A percentile compares a stretch with the other conserved stretches of the same genome.
Conservation (phyloP, 2,113 vertebrate genomes). For the Oncorhynchus gorbuscha region DNA sequence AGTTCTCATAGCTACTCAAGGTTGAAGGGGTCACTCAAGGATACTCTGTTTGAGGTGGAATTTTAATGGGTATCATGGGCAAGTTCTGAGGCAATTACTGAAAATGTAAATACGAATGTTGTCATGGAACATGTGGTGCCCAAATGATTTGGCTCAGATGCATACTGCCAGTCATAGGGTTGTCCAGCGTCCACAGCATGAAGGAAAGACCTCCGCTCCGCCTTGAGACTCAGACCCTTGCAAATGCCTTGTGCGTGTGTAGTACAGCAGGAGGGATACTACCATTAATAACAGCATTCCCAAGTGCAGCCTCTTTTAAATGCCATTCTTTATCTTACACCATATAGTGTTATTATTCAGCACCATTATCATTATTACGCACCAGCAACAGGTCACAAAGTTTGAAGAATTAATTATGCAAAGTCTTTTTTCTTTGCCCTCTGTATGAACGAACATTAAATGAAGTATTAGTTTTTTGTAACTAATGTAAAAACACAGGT, state of each 20-base stretch:
- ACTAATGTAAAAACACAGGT: conserved; percentile 99
- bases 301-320: conserved; percentile 64
- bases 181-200: conserved; percentile 5
- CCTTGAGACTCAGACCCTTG: conserved; percentile 14
- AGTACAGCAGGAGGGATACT: conserved; percentile 30
- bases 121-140: background rate
- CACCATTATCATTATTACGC: conserved; percentile 68
- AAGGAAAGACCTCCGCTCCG: conserved; percentile 11
- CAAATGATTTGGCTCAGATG: too few relatives aligned
- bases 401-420: conserved; percentile 84
- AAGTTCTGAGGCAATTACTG: too few relatives aligned
- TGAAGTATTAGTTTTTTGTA: conserved; percentile 98
- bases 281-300: conserved; percentile 64
- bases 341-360: conserved; percentile 82
- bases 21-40: too few relatives aligned
- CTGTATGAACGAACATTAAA: conserved; percentile 89
- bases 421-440: conserved; percentile 65
- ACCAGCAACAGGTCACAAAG: conserved; percentile 90
- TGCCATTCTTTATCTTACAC: conserved; percentile 76
- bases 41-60: too few relatives aligned
- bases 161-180: background rate
- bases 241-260: conserved; percentile 18
- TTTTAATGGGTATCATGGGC: too few relatives aligned
- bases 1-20: too few relatives aligned
- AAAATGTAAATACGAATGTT: background rate